A percentile compares a stretch with the other conserved stretches of the same genome.
Evolutionary conservation across 2,797 vertebrate species (phyloP).

Genomic region (Intellagama lesueurii): DNA sequence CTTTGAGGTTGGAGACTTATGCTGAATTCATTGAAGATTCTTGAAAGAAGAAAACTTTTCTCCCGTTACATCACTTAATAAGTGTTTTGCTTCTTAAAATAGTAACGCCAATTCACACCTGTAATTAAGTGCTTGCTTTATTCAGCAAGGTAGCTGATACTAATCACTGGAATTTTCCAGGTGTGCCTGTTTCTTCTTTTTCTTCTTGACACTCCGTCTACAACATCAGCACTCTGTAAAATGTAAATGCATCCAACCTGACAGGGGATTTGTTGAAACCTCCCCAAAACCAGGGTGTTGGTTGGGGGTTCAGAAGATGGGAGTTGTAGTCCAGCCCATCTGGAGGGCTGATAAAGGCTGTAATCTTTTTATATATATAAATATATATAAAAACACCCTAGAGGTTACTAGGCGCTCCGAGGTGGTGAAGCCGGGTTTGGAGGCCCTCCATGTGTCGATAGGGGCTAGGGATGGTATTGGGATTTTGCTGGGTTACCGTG

Average conservation of each 20-base stretch:
- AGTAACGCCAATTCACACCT: constrained; percentile 5
- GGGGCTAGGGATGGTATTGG: too few relatives aligned
- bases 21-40: not conserved
- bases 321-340: not conserved
- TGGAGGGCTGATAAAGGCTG: not conserved
- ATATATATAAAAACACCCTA: too few relatives aligned
- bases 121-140: constrained; percentile 8
- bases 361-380: too few relatives aligned
- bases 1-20: not conserved
- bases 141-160: constrained; percentile 14
- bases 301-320: not conserved
- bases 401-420: too few relatives aligned
- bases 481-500: too few relatives aligned
- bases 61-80: constrained; percentile 8
- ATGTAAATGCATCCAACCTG: not conserved
- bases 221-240: not conserved
- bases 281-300: too few relatives aligned
- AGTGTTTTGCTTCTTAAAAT: constrained; percentile 33
- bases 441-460: too few relatives aligned
- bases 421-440: too few relatives aligned
- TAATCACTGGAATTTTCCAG: not conserved
- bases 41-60: not conserved
- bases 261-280: too few relatives aligned
- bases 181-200: not conserved
- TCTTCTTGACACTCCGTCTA: not conserved